Evolutionary conservation across 2,113 vertebrate species (phyloP).

Genomic region (Eptatretus burgeri): DNA sequence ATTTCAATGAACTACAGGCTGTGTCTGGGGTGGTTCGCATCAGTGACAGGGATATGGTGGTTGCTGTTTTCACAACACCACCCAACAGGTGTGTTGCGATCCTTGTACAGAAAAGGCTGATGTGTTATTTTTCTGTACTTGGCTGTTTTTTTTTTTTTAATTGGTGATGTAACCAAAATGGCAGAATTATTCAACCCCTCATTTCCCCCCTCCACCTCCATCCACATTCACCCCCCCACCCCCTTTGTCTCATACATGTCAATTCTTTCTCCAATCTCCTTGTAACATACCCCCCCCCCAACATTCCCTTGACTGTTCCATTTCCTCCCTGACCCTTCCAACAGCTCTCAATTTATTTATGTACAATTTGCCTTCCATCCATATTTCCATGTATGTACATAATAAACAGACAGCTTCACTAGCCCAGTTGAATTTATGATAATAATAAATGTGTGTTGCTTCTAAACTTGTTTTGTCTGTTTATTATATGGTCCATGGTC

Average conservation of each 20-base stretch:
- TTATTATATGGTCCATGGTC: neutral
- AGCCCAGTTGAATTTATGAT: too few relatives aligned
- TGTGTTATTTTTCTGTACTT: too few relatives aligned
- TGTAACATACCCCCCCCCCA: neutral
- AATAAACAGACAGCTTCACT: too few relatives aligned
- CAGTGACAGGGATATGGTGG: slow-evolving; percentile 44
- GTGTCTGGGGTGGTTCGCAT: slow-evolving; percentile 52
- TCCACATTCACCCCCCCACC: neutral
- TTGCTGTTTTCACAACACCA: slow-evolving; percentile 68
- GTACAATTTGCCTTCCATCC: too few relatives aligned
- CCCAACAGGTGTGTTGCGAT: slow-evolving; percentile 40
- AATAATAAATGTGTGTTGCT: too few relatives aligned
- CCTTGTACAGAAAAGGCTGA: too few relatives aligned
- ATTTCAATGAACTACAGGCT: slow-evolving; percentile 79
- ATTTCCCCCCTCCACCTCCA: neutral
- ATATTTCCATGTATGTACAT: too few relatives aligned
- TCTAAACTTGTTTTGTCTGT: too few relatives aligned
- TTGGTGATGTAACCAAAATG: too few relatives aligned
- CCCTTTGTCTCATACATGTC: too few relatives aligned
- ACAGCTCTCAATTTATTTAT: neutral
- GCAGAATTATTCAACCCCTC: neutral
- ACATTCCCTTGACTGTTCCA: neutral
- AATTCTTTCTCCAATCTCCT: too few relatives aligned
- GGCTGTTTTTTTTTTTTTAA: too few relatives aligned
- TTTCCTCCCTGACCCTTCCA: neutral